Evolutionary conservation across 2,113 vertebrate genomes (phyloP), one percentile per base, ranked within the genome.

Genomic region (Origma solitaria): DNA sequence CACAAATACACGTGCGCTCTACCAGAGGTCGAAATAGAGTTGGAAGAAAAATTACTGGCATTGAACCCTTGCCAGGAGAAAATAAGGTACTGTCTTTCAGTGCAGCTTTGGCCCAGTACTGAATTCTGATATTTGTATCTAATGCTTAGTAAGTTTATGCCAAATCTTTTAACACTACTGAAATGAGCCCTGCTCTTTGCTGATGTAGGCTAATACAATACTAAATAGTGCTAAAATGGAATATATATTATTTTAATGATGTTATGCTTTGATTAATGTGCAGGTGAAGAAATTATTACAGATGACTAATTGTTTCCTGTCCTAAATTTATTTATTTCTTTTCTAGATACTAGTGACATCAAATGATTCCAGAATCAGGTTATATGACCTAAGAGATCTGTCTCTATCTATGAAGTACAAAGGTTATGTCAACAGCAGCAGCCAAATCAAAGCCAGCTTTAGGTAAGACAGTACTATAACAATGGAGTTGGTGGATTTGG

Each of bases 361-460:
- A 66, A 99, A 99, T 92, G 99, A 99, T 96, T 99, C 99, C 80
- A 98, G 99, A 94, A 99, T 99, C 95, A 98, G 99, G 61, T 97
- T 99, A 27, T 99, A 99, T 85, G 99, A 99, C 96, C 97, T 99
- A 89, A 98, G 99, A 97, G 99, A 99, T 98, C 97, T 99, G 92
- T 99, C 99, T 81, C 94, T 99, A 31, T 99, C 99, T 42, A 99
- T 99, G 99, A 99, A 99, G 77, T 99, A 99, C 97, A 99, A 99
- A 96, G 99, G 99, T 85, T 99, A 99, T 62, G 99, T 99, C 89
- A 99, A 99, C 97, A 99, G 99, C 98, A 99, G 99, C 98, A 99
- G 99, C 96, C 99, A 99, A 96, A 99, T 99, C 96, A 99, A 99
- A 98, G 99, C 99, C 61, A 99, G 99, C 96, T 99, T 99, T 98